Evolutionary conservation across 1,140 invertebrate species (phyloP), one percentile per base, ranked within the genome.

Genomic region (Apis mellifera): DNA sequence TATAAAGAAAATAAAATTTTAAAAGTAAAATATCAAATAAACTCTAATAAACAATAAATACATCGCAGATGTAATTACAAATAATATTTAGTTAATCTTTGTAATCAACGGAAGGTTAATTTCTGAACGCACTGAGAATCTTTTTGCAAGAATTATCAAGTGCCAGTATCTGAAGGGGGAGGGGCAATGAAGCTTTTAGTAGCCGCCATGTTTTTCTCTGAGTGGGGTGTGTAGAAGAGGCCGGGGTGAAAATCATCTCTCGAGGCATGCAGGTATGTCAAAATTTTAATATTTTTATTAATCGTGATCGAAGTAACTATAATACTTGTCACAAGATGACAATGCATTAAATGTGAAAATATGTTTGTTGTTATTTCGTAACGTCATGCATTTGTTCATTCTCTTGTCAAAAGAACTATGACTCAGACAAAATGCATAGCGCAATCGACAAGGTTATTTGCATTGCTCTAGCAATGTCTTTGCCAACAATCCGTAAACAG

Each of bases 181-280:
- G 88, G 86, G 90, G 86, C 83, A 87, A 74, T 81, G 75, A 88
- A 86, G 84, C 84, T 89, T 91, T 86, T 92, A 92, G 92, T 92
- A 90, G 92, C 90, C 93, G 93, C 93, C 93, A 94, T 94, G 93
- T 94, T 94, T 94, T 93, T 94, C 91, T 92, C 90, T 90, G 91
- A 93, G 91, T 93, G 93, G 93, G 93, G 92, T 94, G 93, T 94
- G 91, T 94, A 94, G 92, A 92, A 90, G 92, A 92, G 91, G 91
- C 93, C 94, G 93, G 94, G 93, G 93, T 94, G 93, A 93, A 94
- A 93, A 93, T 94, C 93, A 91, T 94, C 94, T 94, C 93, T 94
- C 92, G 92, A 91, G 93, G 92, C 89, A 94, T 94, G 93, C 93
- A 94, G 93, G 94, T 94, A 93, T 32, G 87, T 91, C 73, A 55